Conservation (phyloP, 2,113 vertebrate genomes). For the Menura novaehollandiae region DNA sequence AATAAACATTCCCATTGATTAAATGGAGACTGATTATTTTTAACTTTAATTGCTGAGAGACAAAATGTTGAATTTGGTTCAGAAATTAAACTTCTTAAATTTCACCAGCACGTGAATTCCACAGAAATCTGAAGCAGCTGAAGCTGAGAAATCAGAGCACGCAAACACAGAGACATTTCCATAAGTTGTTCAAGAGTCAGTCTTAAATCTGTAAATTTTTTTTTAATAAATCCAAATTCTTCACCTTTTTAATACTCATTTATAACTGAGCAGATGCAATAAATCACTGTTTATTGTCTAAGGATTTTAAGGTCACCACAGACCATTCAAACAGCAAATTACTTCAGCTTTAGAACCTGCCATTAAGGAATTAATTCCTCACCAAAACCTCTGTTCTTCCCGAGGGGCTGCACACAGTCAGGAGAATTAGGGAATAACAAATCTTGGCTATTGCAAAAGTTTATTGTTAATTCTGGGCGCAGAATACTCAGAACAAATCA, state of each 20-base stretch:
- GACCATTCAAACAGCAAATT: neutral
- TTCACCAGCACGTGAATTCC: neutral
- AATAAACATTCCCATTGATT: neutral
- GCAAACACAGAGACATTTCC: neutral
- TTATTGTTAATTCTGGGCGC: neutral
- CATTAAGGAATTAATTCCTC: neutral
- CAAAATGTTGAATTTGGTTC: neutral
- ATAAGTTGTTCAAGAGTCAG: neutral
- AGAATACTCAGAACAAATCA: neutral
- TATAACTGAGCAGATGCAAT: neutral
- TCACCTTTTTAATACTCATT: neutral
- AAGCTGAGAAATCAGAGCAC: neutral
- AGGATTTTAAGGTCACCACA: neutral
- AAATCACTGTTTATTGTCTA: neutral
- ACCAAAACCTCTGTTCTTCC: neutral
- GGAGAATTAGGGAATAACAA: neutral
- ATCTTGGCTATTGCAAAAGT: neutral
- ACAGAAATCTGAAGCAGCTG: neutral
- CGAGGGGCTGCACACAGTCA: neutral
- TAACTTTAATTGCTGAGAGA: neutral
- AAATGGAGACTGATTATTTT: neutral
- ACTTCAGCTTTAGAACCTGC: neutral
- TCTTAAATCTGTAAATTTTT: neutral
- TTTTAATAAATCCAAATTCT: neutral
- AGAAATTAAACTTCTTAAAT: neutral